phyloP scores from a whole-genome alignment of 2,797 vertebrate genomes.

The Amphiprion clarkii region DNA sequence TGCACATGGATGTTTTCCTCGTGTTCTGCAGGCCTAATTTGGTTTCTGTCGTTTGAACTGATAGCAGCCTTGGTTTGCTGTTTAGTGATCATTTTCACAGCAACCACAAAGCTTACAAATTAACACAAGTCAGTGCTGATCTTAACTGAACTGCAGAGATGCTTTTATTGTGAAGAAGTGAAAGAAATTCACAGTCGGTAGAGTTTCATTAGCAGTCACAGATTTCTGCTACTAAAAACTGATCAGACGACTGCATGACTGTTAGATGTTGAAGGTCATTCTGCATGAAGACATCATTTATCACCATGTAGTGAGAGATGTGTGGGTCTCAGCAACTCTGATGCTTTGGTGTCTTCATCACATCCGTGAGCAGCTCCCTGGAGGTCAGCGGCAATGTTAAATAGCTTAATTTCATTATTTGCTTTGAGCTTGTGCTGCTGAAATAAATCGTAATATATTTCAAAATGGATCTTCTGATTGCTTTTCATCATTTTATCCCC shows the following conservation, averaged over 20 bases:
- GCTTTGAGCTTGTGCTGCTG: not conserved
- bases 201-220: no score
- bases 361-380: not conserved
- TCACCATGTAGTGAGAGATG: not conserved
- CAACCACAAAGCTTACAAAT: no score
- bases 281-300: not conserved
- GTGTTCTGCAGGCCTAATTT: no score
- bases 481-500: conserved; percentile 1
- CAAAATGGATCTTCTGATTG: not conserved
- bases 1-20: no score
- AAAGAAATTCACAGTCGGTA: no score
- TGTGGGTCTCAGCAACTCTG: no score
- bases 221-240: not conserved
- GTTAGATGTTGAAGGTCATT: not conserved
- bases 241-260: not conserved
- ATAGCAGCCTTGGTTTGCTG: no score
- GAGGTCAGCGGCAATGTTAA: not conserved
- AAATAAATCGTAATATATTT: not conserved
- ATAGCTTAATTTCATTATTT: not conserved
- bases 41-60: no score
- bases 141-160: no score
- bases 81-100: no score
- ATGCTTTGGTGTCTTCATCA: not conserved
- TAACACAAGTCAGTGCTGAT: no score
- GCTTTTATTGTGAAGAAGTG: no score